phyloP scores from a whole-genome alignment of 2,797 vertebrate genomes.

The Sebastes reedi region DNA sequence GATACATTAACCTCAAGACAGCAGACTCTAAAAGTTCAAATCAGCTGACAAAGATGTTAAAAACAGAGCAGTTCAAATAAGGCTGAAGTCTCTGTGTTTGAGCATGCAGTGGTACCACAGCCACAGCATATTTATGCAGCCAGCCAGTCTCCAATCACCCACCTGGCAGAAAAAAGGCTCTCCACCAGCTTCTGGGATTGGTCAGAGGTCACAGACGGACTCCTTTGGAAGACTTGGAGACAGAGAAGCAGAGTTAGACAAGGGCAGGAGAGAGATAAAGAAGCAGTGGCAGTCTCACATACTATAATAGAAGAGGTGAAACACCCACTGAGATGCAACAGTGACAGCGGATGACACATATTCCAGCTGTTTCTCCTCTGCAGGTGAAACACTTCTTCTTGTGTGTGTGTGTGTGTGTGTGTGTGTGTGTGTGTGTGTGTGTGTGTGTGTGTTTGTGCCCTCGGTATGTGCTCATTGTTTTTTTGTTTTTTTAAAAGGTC shows the following conservation, averaged over 20 bases:
- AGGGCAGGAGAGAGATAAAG: not conserved
- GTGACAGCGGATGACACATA: slow-evolving; percentile 22
- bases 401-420: not conserved
- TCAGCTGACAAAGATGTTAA: not conserved
- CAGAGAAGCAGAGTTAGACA: slow-evolving; percentile 44
- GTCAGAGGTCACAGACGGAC: slow-evolving; percentile 84
- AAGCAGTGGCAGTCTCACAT: slow-evolving; percentile 2
- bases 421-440: slow-evolving; percentile 8
- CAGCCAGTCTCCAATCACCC: slow-evolving; percentile 32
- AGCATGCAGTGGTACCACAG: not conserved
- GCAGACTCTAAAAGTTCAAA: not conserved
- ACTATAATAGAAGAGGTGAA: slow-evolving; percentile 4
- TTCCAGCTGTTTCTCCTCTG: not conserved
- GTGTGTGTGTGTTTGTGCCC: slow-evolving; percentile 15
- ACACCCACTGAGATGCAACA: slow-evolving; percentile 16
- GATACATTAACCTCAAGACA: not conserved
- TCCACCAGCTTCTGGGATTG: slow-evolving; percentile 89
- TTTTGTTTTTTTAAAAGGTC: not conserved
- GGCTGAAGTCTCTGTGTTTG: not conserved
- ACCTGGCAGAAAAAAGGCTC: slow-evolving; percentile 92
- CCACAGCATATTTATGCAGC: not conserved
- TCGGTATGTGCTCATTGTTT: not conserved
- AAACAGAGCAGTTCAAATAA: not conserved
- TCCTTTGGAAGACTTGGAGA: slow-evolving; percentile 82
- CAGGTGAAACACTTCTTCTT: not conserved